phyloP scores from a whole-genome alignment of 2,888 invertebrate genomes.

The Acanthosepion pharaonis region DNA sequence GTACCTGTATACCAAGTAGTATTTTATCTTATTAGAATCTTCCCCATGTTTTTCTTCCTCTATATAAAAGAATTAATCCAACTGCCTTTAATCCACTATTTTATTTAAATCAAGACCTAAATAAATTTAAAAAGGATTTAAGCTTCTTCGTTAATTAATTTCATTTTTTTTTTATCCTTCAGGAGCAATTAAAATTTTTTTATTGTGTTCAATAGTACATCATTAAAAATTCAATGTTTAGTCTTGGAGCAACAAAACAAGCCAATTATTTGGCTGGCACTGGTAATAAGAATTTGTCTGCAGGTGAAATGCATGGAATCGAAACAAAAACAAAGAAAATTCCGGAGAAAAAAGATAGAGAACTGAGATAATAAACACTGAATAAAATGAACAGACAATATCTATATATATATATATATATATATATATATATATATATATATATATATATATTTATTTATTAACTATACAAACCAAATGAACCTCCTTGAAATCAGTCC shows the following conservation, averaged over 20 bases:
- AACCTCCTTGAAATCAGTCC: neutral
- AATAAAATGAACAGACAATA: neutral
- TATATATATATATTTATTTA: too few species aligned
- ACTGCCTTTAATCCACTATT: neutral
- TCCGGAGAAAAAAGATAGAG: neutral
- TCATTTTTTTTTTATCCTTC: neutral
- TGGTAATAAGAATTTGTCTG: slow-evolving; percentile 8
- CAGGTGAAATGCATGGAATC: neutral
- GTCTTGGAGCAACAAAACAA: slow-evolving; percentile 7
- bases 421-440: too few species aligned
- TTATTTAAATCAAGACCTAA: neutral
- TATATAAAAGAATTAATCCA: neutral
- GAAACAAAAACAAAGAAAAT: neutral
- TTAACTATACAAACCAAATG: neutral
- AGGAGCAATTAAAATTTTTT: slow-evolving; percentile 4
- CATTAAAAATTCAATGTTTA: slow-evolving; percentile 1
- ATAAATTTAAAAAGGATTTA: neutral
- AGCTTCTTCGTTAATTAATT: neutral
- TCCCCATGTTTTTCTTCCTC: too few species aligned
- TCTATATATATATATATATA: too few species aligned
- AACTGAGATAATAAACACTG: neutral
- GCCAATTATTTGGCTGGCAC: neutral
- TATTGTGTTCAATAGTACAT: neutral
- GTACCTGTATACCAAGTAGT: too few species aligned
- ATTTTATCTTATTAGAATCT: too few species aligned